Percentiles rank a stretch among this genome's conserved stretches.
phyloP scores from a whole-genome alignment of 1,140 invertebrate genomes.

The Bactericera cockerelli region DNA sequence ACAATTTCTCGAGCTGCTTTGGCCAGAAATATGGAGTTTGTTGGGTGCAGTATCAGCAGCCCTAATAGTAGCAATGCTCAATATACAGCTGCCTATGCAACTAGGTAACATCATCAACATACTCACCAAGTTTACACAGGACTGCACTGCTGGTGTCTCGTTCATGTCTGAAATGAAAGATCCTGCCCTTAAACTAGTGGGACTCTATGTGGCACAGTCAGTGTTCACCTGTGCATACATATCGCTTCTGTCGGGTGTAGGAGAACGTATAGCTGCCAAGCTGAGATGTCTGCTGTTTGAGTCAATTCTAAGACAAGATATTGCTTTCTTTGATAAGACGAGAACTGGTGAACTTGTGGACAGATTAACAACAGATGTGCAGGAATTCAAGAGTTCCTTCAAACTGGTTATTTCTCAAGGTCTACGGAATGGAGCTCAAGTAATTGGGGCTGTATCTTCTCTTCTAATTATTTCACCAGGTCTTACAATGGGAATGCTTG shows the following conservation, averaged over 20 bases:
- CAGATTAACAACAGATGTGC: slow-evolving; percentile 78
- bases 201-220: slow-evolving; percentile 57
- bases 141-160: slow-evolving; percentile 18
- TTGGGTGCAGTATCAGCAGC: slow-evolving; percentile 43
- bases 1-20: slow-evolving; percentile 43
- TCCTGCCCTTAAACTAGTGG: slow-evolving; percentile 47
- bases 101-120: slow-evolving; percentile 64
- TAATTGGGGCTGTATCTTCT: slow-evolving; percentile 30
- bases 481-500: slow-evolving; percentile 38
- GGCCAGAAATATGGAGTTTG: slow-evolving; percentile 38
- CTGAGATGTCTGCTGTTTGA: slow-evolving; percentile 68
- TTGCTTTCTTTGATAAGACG: slow-evolving; percentile 79
- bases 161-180: slow-evolving; percentile 44
- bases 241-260: slow-evolving; percentile 63
- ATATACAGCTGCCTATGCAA: slow-evolving; percentile 62
- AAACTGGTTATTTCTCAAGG: slow-evolving; percentile 83
- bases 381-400: slow-evolving; percentile 93
- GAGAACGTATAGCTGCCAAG: slow-evolving; percentile 66
- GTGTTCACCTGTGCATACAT: slow-evolving; percentile 81
- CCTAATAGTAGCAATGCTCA: slow-evolving; percentile 57
- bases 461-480: slow-evolving; percentile 11
- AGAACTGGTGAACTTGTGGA: slow-evolving; percentile 82
- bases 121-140: slow-evolving; percentile 37
- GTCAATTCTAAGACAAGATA: slow-evolving; percentile 71
- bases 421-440: slow-evolving; percentile 59